Percentiles rank a stretch among this genome's conserved stretches.
These are phyloP conservation scores for Sylvilagus bachmani DNA, from an alignment of 2,113 vertebrate species.

Conservation along the genomic window DNA sequence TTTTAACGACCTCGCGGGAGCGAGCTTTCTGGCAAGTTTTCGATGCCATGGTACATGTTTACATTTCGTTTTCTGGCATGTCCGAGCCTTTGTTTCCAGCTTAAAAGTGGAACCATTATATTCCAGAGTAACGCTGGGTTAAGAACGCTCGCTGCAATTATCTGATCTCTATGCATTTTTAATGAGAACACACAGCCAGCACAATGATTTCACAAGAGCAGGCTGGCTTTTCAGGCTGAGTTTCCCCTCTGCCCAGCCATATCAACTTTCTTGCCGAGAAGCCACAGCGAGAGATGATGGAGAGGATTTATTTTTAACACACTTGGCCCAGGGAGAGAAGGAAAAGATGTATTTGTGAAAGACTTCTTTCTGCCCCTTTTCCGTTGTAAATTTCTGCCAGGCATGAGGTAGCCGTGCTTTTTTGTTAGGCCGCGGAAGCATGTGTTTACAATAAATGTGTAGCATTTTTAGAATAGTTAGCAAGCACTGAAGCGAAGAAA, in stretches of 20 bases:
- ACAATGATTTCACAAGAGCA: conserved; percentile 90
- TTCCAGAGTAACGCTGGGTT: conserved; percentile 87
- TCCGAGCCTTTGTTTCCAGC: conserved; percentile 83
- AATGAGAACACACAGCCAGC: conserved; percentile 91
- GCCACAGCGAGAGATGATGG: conserved; percentile 78
- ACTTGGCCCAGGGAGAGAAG: conserved; percentile 71
- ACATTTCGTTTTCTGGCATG: conserved; percentile 75
- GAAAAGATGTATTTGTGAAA: conserved; percentile 76
- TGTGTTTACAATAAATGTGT: conserved; percentile 84
- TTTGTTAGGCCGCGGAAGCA: conserved; percentile 81
- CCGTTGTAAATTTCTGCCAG: conserved; percentile 81
- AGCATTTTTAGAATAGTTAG: conserved; percentile 82
- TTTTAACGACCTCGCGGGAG: conserved; percentile 71
- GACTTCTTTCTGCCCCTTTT: conserved; percentile 79
- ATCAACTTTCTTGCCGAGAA: conserved; percentile 88
- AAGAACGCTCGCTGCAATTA: conserved; percentile 89
- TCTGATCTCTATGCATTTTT: conserved; percentile 91
- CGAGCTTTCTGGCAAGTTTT: conserved; percentile 83
- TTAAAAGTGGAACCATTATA: conserved; percentile 83
- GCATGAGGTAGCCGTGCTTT: conserved; percentile 71
- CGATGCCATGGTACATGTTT: conserved; percentile 82
- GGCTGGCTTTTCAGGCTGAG: conserved; percentile 86
- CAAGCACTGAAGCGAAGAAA: conserved; percentile 76
- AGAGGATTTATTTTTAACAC: conserved; percentile 85
- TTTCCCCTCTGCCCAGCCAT: conserved; percentile 82